Percentiles rank a stretch among this genome's conserved stretches.
phyloP scores from a whole-genome alignment of 2,113 vertebrate genomes.

The Acrocephalus arundinaceus region DNA sequence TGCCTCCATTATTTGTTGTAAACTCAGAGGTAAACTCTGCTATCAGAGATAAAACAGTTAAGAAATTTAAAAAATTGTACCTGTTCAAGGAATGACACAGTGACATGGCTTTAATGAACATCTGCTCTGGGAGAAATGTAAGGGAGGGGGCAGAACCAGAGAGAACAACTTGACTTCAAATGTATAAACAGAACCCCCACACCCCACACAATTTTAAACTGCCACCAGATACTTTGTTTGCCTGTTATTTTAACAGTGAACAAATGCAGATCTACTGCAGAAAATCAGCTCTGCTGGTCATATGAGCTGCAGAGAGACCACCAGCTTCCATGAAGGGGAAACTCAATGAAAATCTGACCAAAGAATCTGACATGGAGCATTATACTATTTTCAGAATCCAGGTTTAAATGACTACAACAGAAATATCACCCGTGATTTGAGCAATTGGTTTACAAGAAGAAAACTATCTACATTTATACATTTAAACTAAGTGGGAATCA shows the following conservation, averaged over 20 bases:
- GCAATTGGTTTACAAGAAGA: neutral
- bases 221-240: neutral
- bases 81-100: neutral
- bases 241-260: neutral
- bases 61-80: neutral
- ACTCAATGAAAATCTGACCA: neutral
- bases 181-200: neutral
- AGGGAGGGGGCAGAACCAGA: neutral
- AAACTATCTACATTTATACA: neutral
- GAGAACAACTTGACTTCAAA: neutral
- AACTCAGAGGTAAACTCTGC: neutral
- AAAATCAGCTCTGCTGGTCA: neutral
- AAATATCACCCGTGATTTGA: neutral
- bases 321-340: neutral
- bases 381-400: neutral
- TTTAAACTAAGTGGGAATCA: neutral
- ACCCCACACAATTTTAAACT: neutral
- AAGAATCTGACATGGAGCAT: neutral
- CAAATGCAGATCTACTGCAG: neutral
- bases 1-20: neutral
- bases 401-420: neutral
- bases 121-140: neutral
- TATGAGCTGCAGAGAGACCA: neutral
- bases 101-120: neutral
- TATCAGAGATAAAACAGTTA: neutral